These are phyloP conservation scores for Drosophila lacicola DNA, from an alignment of 2,888 invertebrate genomes.

Conservation along the genomic window DNA sequence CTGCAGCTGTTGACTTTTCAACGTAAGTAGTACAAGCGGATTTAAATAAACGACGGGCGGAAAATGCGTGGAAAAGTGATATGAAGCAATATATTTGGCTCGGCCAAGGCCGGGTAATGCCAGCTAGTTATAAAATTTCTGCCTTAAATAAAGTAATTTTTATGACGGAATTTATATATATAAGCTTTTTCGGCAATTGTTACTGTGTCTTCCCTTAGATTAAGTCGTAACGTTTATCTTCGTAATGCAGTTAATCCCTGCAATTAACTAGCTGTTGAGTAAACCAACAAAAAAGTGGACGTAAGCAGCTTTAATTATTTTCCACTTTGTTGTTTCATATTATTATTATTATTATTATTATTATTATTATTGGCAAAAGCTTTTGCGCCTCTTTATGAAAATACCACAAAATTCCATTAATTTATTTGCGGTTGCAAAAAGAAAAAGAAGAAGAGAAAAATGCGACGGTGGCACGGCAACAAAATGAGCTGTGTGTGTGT, in stretches of 20 bases:
- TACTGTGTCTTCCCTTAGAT: no score
- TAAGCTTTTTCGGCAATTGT: no score
- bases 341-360: conserved; percentile 1
- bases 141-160: no score
- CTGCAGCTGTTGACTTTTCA: no score
- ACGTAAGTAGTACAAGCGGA: no score
- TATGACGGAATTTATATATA: no score
- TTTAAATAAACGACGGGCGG: no score
- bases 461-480: conserved; percentile 28
- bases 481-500: conserved; percentile 21
- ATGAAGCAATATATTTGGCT: no score
- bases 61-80: no score
- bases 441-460: conserved; percentile 9
- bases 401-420: conserved; percentile 54
- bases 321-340: conserved; percentile 20
- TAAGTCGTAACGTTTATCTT: no score
- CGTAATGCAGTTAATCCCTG: conserved; percentile 5
- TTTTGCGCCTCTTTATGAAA: conserved; percentile 31
- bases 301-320: conserved; percentile 47
- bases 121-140: no score
- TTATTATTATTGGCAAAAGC: conserved; percentile 18
- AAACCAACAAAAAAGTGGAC: conserved; percentile 9
- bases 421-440: conserved; percentile 51
- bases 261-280: conserved; percentile 14
- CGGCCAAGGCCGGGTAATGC: no score